Evolutionary conservation across 2,797 vertebrate species (phyloP).

Genomic region (Silurus aristotelis): DNA sequence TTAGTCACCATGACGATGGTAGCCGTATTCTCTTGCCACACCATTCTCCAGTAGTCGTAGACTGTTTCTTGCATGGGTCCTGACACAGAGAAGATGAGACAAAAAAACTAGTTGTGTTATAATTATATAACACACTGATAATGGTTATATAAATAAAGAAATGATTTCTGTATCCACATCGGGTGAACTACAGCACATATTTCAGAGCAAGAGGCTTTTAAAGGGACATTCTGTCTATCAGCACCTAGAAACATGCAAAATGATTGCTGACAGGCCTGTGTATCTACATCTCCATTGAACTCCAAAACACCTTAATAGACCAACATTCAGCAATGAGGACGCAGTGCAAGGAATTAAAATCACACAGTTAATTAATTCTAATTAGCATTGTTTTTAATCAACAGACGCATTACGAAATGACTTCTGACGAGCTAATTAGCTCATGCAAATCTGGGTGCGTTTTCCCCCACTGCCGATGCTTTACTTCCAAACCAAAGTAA

Average conservation of each 20-base stretch:
- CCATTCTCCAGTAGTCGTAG: constrained; percentile 96
- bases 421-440: constrained; percentile 75
- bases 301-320: constrained; percentile 50
- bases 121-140: neutral
- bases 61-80: constrained; percentile 97
- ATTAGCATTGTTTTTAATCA: constrained; percentile 73
- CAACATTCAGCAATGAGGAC: constrained; percentile 51
- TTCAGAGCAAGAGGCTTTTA: neutral
- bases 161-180: neutral
- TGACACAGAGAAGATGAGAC: constrained; percentile 61
- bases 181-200: constrained; percentile 14
- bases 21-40: constrained; percentile 95
- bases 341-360: constrained; percentile 67
- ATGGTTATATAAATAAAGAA: neutral
- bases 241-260: constrained; percentile 26
- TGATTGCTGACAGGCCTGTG: constrained; percentile 37
- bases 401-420: constrained; percentile 68
- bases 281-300: constrained; percentile 49
- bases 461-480: constrained; percentile 62
- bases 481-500: constrained; percentile 51
- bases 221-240: constrained; percentile 17
- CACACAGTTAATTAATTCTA: constrained; percentile 70
- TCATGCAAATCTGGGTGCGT: constrained; percentile 69
- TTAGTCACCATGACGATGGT: constrained; percentile 98
- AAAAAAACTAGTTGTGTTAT: neutral